A percentile compares a stretch with the other conserved stretches of the same genome.
phyloP scores from a whole-genome alignment of 2,888 invertebrate species.

The Argyra leucocephala region DNA sequence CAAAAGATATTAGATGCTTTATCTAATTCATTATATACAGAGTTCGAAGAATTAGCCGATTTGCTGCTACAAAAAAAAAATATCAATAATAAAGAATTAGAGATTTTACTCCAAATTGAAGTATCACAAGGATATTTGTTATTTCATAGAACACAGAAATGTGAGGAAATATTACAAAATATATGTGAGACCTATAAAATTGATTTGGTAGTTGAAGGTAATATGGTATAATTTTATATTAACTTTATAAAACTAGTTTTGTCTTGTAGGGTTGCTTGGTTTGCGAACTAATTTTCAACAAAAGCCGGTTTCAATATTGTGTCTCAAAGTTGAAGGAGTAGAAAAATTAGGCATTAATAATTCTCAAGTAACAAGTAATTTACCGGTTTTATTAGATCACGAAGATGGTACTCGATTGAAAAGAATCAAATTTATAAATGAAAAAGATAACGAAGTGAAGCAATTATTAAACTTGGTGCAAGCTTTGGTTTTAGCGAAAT shows the following conservation, averaged over 20 bases:
- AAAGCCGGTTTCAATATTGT: conserved; percentile 71
- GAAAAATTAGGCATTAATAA: conserved; percentile 43
- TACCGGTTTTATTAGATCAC: conserved; percentile 60
- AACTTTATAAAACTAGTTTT: neutral
- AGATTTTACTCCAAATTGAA: conserved; percentile 46
- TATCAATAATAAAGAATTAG: conserved; percentile 37
- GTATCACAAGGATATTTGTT: conserved; percentile 59
- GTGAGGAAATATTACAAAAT: conserved; percentile 56
- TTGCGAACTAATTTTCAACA: conserved; percentile 84
- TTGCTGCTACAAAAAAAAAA: conserved; percentile 28
- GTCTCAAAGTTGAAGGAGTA: conserved; percentile 54
- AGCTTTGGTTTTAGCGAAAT: conserved; percentile 65
- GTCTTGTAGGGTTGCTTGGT: conserved; percentile 52
- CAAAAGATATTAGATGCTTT: conserved; percentile 69
- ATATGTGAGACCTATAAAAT: conserved; percentile 58
- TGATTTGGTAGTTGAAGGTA: conserved; percentile 60
- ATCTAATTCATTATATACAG: conserved; percentile 55
- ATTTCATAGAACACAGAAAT: conserved; percentile 63
- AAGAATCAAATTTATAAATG: conserved; percentile 60
- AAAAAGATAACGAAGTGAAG: conserved; percentile 44
- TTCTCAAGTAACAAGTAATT: conserved; percentile 44
- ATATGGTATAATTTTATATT: neutral
- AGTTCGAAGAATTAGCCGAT: conserved; percentile 28
- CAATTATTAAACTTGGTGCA: conserved; percentile 63
- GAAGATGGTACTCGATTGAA: conserved; percentile 83